Conservation (phyloP, 2,888 invertebrate species). For the Galeopsomyia nigrocyanea region DNA sequence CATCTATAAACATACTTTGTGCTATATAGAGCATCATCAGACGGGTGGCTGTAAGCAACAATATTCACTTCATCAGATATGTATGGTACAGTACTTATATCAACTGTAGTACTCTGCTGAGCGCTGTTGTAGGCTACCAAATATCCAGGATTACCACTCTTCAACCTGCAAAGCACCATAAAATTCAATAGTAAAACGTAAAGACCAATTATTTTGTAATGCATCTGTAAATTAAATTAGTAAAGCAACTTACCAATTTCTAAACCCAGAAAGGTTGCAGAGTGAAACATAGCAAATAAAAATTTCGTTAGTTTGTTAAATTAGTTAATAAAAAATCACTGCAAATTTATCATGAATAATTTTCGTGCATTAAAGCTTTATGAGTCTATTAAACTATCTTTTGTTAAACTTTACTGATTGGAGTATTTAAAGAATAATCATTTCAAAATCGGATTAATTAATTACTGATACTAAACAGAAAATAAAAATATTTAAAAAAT, state of each 20-base stretch:
- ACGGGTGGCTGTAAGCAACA: slow-evolving; percentile 72
- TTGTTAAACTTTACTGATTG: too few relatives aligned
- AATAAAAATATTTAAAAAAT: slow-evolving; percentile 5
- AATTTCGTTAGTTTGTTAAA: slow-evolving; percentile 53
- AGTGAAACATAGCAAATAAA: slow-evolving; percentile 61
- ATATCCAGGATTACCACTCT: slow-evolving; percentile 82
- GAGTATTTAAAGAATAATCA: too few relatives aligned
- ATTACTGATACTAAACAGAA: slow-evolving; percentile 10
- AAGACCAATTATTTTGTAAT: slow-evolving; percentile 5
- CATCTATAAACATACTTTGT: slow-evolving; percentile 40
- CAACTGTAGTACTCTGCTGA: slow-evolving; percentile 68
- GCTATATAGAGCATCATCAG: slow-evolving; percentile 58
- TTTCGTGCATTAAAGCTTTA: too few relatives aligned
- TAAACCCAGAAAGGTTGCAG: slow-evolving; percentile 55
- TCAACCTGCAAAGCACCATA: slow-evolving; percentile 71
- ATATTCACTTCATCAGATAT: slow-evolving; percentile 76
- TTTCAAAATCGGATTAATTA: slow-evolving; percentile 2
- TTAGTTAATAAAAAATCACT: background rate
- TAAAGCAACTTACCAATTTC: slow-evolving; percentile 63
- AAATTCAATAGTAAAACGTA: background rate
- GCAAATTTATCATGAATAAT: too few relatives aligned
- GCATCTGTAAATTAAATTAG: slow-evolving; percentile 49
- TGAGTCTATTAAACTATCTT: too few relatives aligned
- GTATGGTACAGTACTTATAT: slow-evolving; percentile 71
- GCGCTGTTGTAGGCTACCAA: slow-evolving; percentile 80